Evolutionary conservation across 2,113 vertebrate species (phyloP), one percentile per base, ranked within the genome.

Genomic region (Dascyllus trimaculatus): DNA sequence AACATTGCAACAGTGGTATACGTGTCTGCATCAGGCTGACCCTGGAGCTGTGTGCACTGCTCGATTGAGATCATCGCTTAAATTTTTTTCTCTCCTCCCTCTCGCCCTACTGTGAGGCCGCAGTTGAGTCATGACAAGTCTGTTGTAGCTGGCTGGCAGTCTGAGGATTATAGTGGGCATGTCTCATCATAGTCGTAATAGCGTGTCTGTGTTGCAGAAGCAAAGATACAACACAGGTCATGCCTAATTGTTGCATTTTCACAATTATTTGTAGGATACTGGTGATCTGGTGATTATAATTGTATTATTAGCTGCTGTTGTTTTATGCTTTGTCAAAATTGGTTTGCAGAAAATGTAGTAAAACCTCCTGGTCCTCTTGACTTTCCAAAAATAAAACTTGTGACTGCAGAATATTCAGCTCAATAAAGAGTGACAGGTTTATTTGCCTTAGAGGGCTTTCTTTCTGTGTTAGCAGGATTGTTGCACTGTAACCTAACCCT

Each of bases 121-220:
- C 52, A 52, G 73, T 82, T 85, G 85, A 88, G 71, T 91, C 85
- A 90, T 83, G 75, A 76, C 69, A 51, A 40, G 81, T 83, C 74
- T 85, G 76, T 83, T 83, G 24, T 38, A 77, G 71, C 66, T 69
- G 74, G 80, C 85, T 84, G 78, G 65, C 79, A 71, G 67, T 78
- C 64, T 69, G 73, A 58, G 66, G 78, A 84, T 86, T 85, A 52
- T 18, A 45, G 26, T 56, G 57, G 76, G 52, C 63, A 56, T 73
- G 76, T 78, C 65, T 75, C 63, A 62, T 48, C 21, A 18, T 46
- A 75, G 62, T 40, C 3, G 43, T 7, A 45, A 66, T 18, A 13
- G 17, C 61, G 58, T 32, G 22, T 46, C 32, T 46, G 51, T 80
- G 58, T 38, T 4, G 2, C 59, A 40, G 13, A 21, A 49, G 5